These are phyloP conservation scores for Heliconius ismenius DNA, from an alignment of 2,888 invertebrate species.

Conservation along the genomic window DNA sequence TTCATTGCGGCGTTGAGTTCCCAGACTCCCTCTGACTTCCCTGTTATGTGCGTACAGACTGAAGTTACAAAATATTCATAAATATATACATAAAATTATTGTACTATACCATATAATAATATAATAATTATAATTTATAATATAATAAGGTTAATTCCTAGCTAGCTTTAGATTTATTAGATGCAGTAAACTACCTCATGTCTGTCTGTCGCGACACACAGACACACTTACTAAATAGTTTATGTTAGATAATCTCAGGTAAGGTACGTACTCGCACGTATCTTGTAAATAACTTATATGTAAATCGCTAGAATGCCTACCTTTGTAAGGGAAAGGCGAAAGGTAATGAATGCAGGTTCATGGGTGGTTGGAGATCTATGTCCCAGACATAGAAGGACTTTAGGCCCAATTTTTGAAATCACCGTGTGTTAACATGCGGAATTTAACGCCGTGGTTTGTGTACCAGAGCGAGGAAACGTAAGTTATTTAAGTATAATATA, in stretches of 20 bases:
- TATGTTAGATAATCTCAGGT: conserved; percentile 32
- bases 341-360: background rate
- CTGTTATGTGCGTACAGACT: too few relatives aligned
- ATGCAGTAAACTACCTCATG: conserved; percentile 47
- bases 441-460: background rate
- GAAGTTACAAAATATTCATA: background rate
- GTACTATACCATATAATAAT: background rate
- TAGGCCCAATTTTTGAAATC: background rate
- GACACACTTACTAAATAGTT: conserved; percentile 42
- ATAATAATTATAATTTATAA: background rate
- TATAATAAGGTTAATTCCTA: conserved; percentile 41
- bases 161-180: conserved; percentile 47
- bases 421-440: background rate
- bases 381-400: too few relatives aligned
- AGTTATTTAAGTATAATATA: background rate
- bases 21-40: too few relatives aligned
- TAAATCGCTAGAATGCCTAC: conserved; percentile 7
- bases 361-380: background rate
- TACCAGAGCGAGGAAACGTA: background rate
- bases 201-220: conserved; percentile 45
- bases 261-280: background rate
- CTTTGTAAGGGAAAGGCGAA: background rate
- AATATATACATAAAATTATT: background rate
- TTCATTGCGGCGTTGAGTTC: too few relatives aligned
- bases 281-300: conserved; percentile 18